Evolutionary conservation across 2,113 vertebrate genomes (phyloP).

Genomic region (Dissostichus mawsoni): DNA sequence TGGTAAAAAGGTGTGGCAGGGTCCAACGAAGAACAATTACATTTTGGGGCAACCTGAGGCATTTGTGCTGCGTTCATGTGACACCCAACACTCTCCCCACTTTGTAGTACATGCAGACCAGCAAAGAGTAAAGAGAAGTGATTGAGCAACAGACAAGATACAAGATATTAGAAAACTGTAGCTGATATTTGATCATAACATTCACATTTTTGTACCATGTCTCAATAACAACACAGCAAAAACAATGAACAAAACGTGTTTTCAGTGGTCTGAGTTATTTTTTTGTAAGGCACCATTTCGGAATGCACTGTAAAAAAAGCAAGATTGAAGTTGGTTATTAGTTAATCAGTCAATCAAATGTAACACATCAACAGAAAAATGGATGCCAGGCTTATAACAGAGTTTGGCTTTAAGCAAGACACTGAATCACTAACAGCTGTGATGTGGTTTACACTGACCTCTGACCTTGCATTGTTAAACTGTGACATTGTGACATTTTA

Average conservation of each 20-base stretch:
- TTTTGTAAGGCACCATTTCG: not conserved
- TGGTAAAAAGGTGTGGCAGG: too few species aligned
- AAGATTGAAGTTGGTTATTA: not conserved
- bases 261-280: not conserved
- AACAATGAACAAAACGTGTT: not conserved
- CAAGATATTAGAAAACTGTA: not conserved
- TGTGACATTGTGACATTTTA: not conserved
- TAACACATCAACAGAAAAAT: not conserved
- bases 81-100: too few species aligned
- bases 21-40: too few species aligned
- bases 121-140: not conserved
- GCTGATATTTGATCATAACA: not conserved
- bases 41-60: too few species aligned
- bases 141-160: not conserved
- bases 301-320: not conserved
- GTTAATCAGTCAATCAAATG: not conserved
- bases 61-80: too few species aligned
- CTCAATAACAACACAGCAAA: not conserved
- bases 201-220: not conserved
- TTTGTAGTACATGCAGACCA: too few species aligned
- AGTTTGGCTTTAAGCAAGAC: conserved; percentile 8
- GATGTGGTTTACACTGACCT: not conserved
- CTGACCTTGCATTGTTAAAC: not conserved
- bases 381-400: not conserved
- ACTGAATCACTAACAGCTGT: conserved; percentile 3